These are phyloP conservation scores for Pelecanoides urinatrix DNA, from an alignment of 2,113 vertebrate genomes.

Conservation along the genomic window DNA sequence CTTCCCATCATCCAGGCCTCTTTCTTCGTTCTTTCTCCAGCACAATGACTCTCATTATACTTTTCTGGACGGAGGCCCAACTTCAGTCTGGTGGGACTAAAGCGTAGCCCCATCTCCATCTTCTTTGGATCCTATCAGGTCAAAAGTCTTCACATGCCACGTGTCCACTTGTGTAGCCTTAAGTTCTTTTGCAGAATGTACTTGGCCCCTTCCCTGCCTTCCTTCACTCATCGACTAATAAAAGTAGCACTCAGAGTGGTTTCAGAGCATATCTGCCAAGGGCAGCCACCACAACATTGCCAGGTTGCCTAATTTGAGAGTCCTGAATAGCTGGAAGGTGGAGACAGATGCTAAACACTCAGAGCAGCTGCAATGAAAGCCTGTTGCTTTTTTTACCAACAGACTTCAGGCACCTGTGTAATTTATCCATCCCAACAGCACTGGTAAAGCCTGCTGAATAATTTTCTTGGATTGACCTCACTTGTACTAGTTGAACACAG, in stretches of 20 bases:
- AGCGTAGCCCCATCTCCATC: not conserved
- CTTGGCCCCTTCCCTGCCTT: not conserved
- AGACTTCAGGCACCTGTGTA: not conserved
- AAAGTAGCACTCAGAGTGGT: not conserved
- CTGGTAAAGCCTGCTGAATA: not conserved
- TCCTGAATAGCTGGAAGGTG: not conserved
- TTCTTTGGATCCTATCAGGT: not conserved
- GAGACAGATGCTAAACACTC: not conserved
- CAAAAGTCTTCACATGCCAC: too few relatives aligned
- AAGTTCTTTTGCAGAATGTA: not conserved
- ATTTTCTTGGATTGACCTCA: not conserved
- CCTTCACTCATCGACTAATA: accelerated
- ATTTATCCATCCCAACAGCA: not conserved
- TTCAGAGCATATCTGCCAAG: not conserved
- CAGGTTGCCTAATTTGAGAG: not conserved
- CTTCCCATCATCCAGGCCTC: not conserved
- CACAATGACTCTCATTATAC: too few relatives aligned
- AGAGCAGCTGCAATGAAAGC: not conserved
- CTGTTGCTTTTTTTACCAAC: not conserved
- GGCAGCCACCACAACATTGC: not conserved
- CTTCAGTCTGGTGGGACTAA: not conserved
- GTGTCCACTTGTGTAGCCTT: not conserved
- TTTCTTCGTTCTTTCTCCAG: not conserved
- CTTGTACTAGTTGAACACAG: not conserved
- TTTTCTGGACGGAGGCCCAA: not conserved